A percentile compares a stretch with the other conserved stretches of the same genome.
Evolutionary conservation across 2,888 invertebrate species (phyloP).

Genomic region (Tetramorium bicarinatum): DNA sequence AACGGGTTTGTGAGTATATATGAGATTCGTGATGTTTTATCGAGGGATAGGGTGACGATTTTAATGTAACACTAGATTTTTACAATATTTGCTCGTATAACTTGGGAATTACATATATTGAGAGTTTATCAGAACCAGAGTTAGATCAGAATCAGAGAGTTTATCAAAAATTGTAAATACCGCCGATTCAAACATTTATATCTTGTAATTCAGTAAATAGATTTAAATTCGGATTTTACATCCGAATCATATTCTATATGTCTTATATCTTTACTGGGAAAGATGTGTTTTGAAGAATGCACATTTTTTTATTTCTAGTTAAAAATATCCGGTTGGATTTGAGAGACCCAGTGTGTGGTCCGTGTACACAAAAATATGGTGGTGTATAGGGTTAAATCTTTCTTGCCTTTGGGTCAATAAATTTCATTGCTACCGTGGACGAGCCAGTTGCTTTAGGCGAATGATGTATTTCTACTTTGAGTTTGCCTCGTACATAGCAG

Average conservation of each 20-base stretch:
- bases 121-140: too few relatives aligned
- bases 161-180: background rate
- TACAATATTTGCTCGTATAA: background rate
- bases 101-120: background rate
- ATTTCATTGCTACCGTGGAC: slow-evolving; percentile 11
- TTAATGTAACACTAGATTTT: background rate
- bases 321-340: background rate
- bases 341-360: background rate
- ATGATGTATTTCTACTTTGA: slow-evolving; percentile 26
- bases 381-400: background rate
- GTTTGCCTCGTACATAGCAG: background rate
- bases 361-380: background rate
- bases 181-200: background rate
- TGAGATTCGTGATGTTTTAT: background rate
- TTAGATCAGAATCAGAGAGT: too few relatives aligned
- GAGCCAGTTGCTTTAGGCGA: slow-evolving; percentile 24
- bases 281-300: background rate
- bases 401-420: slow-evolving; percentile 7
- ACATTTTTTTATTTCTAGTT: background rate
- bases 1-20: background rate
- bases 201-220: background rate
- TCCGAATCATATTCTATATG: background rate
- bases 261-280: background rate
- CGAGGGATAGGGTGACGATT: background rate
- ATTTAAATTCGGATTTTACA: background rate